Evolutionary conservation across 2,888 invertebrate species (phyloP).

Genomic region (Limenitis camilla): DNA sequence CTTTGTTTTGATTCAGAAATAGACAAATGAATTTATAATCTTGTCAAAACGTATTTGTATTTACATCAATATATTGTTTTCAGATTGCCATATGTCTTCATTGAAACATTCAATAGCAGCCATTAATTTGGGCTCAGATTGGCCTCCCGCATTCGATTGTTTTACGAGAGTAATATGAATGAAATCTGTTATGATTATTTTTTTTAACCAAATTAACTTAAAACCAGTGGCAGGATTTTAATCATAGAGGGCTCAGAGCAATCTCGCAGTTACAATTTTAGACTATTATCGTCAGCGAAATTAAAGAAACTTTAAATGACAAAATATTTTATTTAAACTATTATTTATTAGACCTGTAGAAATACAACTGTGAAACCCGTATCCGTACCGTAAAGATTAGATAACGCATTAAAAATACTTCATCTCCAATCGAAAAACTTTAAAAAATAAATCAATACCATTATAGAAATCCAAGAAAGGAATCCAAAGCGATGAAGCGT

Average conservation of each 20-base stretch:
- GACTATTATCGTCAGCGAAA: no score
- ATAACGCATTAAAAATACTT: background rate
- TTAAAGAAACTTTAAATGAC: background rate
- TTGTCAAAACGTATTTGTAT: slow-evolving; percentile 10
- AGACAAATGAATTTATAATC: slow-evolving; percentile 4
- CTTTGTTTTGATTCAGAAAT: background rate
- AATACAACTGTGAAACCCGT: no score
- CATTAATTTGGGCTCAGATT: slow-evolving; percentile 12
- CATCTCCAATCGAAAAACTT: no score
- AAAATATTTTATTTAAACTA: background rate
- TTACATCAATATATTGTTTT: slow-evolving; percentile 5
- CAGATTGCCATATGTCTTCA: slow-evolving; percentile 11
- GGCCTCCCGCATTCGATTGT: slow-evolving; percentile 4
- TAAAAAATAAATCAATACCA: slow-evolving; percentile 10
- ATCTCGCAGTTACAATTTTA: no score
- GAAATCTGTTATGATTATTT: no score
- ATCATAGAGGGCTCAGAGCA: no score
- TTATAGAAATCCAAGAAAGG: slow-evolving; percentile 22
- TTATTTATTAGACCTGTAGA: no score
- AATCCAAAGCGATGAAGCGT: slow-evolving; percentile 34
- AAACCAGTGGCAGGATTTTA: no score
- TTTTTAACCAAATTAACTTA: no score
- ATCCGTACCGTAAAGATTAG: no score
- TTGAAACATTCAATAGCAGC: slow-evolving; percentile 13
- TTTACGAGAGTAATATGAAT: no score